A percentile compares a stretch with the other conserved stretches of the same genome.
Conservation (phyloP, 2,797 vertebrate species). For the Rhinogobio ventralis region DNA sequence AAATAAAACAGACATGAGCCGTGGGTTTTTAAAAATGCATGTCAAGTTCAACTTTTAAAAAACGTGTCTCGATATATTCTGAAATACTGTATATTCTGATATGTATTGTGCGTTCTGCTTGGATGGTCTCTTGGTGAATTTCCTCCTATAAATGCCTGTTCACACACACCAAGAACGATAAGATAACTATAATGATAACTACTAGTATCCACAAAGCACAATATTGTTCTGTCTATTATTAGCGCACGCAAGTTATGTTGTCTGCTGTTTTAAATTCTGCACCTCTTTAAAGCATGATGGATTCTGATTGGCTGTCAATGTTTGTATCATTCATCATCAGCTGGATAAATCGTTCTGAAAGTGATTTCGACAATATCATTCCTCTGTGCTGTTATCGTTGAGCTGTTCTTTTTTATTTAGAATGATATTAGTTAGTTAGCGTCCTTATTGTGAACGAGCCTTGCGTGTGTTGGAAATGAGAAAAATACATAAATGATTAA, state of each 20-base stretch:
- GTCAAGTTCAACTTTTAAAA: not conserved
- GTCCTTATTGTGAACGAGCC: too few relatives aligned
- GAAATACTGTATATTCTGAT: not conserved
- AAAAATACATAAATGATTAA: conserved; percentile 10
- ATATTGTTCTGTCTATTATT: not conserved
- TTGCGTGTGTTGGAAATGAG: not conserved
- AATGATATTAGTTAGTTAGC: too few relatives aligned
- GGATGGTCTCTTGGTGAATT: not conserved
- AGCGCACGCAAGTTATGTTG: not conserved
- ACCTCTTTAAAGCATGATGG: not conserved
- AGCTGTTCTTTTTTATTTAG: too few relatives aligned
- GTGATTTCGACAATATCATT: not conserved
- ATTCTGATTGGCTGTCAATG: not conserved
- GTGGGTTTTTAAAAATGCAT: too few relatives aligned
- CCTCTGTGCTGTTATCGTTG: too few relatives aligned
- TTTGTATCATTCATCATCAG: too few relatives aligned
- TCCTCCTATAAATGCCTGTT: not conserved
- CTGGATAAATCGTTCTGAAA: not conserved
- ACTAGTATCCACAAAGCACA: not conserved
- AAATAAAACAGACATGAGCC: not conserved
- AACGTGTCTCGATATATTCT: too few relatives aligned
- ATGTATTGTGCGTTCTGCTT: not conserved
- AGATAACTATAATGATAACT: not conserved
- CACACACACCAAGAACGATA: not conserved
- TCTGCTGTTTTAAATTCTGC: not conserved